phyloP scores from a whole-genome alignment of 2,888 invertebrate species.

The Pristionchus arcanus region DNA sequence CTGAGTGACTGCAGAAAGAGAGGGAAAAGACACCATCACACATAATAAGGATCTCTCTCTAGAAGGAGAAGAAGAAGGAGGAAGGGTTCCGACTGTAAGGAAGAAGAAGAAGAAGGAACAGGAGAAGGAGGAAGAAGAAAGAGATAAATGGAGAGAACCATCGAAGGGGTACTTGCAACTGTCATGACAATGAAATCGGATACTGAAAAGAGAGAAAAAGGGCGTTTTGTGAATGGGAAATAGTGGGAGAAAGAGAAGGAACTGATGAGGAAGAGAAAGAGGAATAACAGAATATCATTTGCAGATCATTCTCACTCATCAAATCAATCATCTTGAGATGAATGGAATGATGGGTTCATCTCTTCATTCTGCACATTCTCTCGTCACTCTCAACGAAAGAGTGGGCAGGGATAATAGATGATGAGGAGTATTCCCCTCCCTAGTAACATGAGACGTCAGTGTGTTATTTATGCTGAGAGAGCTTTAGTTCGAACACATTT shows the following conservation, averaged over 20 bases:
- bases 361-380: neutral
- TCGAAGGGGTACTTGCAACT: slow-evolving; percentile 11
- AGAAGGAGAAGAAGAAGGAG: neutral
- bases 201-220: neutral
- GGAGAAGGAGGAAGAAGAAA: neutral
- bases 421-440: neutral
- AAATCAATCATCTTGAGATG: neutral
- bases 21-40: slow-evolving; percentile 8
- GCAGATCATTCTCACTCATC: neutral
- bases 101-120: neutral
- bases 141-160: slow-evolving; percentile 1
- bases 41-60: neutral
- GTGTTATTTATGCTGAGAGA: neutral
- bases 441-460: neutral
- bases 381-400: neutral
- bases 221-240: neutral
- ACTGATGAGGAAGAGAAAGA: neutral
- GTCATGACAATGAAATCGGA: slow-evolving; percentile 25
- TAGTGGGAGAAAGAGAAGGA: slow-evolving; percentile 6
- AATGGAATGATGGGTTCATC: neutral
- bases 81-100: neutral
- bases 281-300: neutral
- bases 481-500: neutral
- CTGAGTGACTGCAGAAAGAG: neutral
- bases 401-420: neutral